A percentile compares a stretch with the other conserved stretches of the same genome.
Evolutionary conservation across 92 coral and sea anemone species (phyloP).

Genomic region (Zoanthus gigantus): DNA sequence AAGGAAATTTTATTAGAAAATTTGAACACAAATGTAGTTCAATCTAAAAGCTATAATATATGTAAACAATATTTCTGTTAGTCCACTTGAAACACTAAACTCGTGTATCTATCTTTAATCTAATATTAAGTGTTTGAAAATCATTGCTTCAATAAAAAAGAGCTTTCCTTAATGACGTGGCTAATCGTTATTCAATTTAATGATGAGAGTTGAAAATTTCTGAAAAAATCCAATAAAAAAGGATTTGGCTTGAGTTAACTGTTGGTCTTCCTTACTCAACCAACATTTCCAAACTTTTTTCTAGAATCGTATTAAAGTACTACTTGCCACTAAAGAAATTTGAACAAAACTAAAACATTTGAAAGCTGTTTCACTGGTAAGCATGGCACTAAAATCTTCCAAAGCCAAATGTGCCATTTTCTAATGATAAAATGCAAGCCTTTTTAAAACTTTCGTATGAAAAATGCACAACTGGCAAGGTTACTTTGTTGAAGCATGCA

Average conservation of each 20-base stretch:
- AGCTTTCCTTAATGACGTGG: neutral
- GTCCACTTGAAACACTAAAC: neutral
- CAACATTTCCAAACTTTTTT: neutral
- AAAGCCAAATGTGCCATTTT: conserved; percentile 30
- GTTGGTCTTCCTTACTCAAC: neutral
- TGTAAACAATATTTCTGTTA: neutral
- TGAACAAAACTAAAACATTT: neutral
- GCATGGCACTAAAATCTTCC: conserved; percentile 16
- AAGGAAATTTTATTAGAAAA: neutral
- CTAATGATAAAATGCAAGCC: conserved; percentile 23
- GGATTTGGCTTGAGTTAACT: neutral
- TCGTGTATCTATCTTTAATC: neutral
- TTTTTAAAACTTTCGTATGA: conserved; percentile 28
- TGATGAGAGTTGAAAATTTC: neutral
- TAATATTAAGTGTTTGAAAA: neutral
- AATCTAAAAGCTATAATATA: neutral
- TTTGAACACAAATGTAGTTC: neutral
- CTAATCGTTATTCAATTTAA: too few species aligned
- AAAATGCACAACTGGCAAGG: conserved; percentile 12
- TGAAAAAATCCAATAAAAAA: neutral
- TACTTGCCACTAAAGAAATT: neutral
- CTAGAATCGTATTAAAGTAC: neutral
- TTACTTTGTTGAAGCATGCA: conserved; percentile 39
- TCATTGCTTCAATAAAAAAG: neutral
- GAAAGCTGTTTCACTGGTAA: neutral